phyloP scores from a whole-genome alignment of 2,888 invertebrate genomes.

The Hoplodrina blanda region DNA sequence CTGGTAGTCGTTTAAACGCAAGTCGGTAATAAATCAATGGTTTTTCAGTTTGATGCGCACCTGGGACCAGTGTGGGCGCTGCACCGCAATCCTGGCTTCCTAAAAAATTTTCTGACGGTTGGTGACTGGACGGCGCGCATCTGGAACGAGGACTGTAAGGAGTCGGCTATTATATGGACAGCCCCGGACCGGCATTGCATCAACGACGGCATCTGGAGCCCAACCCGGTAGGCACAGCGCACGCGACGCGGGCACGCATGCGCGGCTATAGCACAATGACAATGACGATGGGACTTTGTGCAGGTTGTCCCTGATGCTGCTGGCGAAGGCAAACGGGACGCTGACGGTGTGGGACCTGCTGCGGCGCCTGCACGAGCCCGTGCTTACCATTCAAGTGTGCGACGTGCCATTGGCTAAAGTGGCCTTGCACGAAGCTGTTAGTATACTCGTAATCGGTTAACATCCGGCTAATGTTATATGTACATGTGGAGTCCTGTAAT shows the following conservation, averaged over 20 bases:
- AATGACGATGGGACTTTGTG: conserved; percentile 2
- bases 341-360: conserved; percentile 97
- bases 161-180: conserved; percentile 97
- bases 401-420: conserved; percentile 87
- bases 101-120: conserved; percentile 98
- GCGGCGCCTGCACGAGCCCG: conserved; percentile 95
- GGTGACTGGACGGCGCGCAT: conserved; percentile 98
- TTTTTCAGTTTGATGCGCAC: conserved; percentile 91
- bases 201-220: conserved; percentile 96
- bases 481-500: conserved; percentile 95
- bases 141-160: conserved; percentile 98
- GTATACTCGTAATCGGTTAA: background rate
- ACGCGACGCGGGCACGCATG: conserved; percentile 69
- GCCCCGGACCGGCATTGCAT: conserved; percentile 92
- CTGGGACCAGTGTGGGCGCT: conserved; percentile 97
- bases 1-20: too few relatives aligned
- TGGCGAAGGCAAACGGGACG: conserved; percentile 94
- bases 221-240: conserved; percentile 89
- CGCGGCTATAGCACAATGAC: too few relatives aligned
- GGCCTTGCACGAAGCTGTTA: conserved; percentile 80
- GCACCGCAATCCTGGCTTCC: conserved; percentile 94
- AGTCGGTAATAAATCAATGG: background rate
- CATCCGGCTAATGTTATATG: conserved; percentile 85
- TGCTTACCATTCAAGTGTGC: conserved; percentile 90
- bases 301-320: conserved; percentile 95